Conservation (phyloP, 2,797 vertebrate genomes). For the Arrhamphus sclerolepis region DNA sequence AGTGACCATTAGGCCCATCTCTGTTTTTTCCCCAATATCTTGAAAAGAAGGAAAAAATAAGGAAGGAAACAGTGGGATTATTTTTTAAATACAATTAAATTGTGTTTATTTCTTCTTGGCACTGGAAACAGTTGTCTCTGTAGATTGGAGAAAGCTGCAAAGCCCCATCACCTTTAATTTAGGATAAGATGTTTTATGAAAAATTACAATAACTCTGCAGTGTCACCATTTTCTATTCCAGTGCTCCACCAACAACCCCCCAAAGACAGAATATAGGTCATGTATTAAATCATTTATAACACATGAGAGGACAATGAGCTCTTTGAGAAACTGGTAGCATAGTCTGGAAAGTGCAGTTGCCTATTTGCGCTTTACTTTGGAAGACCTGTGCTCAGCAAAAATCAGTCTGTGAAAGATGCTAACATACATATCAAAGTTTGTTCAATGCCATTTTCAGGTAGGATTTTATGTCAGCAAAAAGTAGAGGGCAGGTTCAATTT, state of each 20-base stretch:
- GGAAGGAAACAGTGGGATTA: too few species aligned
- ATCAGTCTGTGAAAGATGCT: neutral
- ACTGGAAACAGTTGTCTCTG: slow-evolving; percentile 3
- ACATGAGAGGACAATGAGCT: slow-evolving; percentile 56
- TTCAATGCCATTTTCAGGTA: slow-evolving; percentile 3
- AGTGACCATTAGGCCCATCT: too few species aligned
- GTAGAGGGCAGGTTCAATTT: slow-evolving; percentile 1
- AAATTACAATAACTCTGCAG: slow-evolving; percentile 38
- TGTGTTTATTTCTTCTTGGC: slow-evolving; percentile 20
- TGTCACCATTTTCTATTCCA: slow-evolving; percentile 45
- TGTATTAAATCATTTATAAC: slow-evolving; percentile 62
- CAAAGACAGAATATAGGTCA: slow-evolving; percentile 65
- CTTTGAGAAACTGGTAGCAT: slow-evolving; percentile 10
- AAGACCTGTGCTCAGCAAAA: slow-evolving; percentile 10
- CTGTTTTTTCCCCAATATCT: too few species aligned
- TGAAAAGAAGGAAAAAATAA: too few species aligned
- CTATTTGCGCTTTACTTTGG: slow-evolving; percentile 5
- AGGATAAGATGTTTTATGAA: slow-evolving; percentile 18
- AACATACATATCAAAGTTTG: neutral
- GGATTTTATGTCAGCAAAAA: slow-evolving; percentile 3
- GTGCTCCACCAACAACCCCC: slow-evolving; percentile 33
- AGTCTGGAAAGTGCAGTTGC: slow-evolving; percentile 4
- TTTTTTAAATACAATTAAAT: too few species aligned
- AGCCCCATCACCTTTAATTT: slow-evolving; percentile 21
- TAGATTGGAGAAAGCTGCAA: slow-evolving; percentile 9